Evolutionary conservation across 53 echinoderm and acorn worm genomes (phyloP).

Genomic region (Astropecten irregularis): DNA sequence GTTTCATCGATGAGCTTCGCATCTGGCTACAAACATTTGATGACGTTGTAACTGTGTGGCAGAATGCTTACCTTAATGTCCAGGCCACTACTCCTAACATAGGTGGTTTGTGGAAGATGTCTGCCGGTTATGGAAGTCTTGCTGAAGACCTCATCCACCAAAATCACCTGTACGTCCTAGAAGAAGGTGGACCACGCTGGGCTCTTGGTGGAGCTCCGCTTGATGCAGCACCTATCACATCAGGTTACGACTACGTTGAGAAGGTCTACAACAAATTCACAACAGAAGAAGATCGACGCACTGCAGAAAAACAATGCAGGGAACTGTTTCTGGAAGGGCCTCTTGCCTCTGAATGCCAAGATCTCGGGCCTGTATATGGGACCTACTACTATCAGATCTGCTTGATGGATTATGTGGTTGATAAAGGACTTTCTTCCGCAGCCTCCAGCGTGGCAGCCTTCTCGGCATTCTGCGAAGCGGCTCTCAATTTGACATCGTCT

Average conservation of each 20-base stretch:
- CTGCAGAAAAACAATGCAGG: conserved; percentile 64
- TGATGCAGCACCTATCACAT: conserved; percentile 16
- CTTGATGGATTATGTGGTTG: conserved; percentile 66
- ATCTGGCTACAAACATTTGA: conserved; percentile 78
- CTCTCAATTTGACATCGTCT: conserved; percentile 49
- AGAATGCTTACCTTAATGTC: conserved; percentile 68
- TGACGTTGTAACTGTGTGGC: conserved; percentile 58
- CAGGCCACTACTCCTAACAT: conserved; percentile 43
- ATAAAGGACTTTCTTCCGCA: conserved; percentile 11
- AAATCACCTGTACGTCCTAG: conserved; percentile 56
- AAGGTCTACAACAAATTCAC: conserved; percentile 63
- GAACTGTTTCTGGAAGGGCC: conserved; percentile 59
- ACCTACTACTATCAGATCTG: conserved; percentile 78
- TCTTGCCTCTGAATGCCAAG: conserved; percentile 58
- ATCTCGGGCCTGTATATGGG: conserved; percentile 57
- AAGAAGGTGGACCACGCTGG: conserved; percentile 65
- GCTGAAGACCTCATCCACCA: conserved; percentile 57
- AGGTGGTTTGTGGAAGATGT: conserved; percentile 83
- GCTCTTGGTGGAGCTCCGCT: conserved; percentile 65
- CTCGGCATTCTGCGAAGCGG: conserved; percentile 67
- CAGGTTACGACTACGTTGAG: conserved; percentile 44
- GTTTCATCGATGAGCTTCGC: conserved; percentile 82
- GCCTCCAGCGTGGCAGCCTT: conserved; percentile 50
- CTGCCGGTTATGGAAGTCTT: conserved; percentile 60
- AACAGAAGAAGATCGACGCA: conserved; percentile 28